Conservation (phyloP, 2,888 invertebrate genomes). For the Brenthis ino region DNA sequence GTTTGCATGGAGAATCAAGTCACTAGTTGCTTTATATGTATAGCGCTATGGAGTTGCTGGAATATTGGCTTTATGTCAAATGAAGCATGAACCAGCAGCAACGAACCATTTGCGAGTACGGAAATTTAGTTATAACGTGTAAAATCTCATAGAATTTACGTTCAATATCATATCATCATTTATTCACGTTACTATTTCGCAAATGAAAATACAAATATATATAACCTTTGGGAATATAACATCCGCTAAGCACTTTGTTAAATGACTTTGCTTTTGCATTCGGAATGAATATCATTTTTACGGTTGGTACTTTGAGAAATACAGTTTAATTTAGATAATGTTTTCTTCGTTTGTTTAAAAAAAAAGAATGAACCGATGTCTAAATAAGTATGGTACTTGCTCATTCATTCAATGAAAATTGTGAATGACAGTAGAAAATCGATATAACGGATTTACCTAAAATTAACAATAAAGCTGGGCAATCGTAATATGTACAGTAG, state of each 20-base stretch:
- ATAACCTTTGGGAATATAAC: conserved; percentile 7
- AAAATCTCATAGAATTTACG: conserved; percentile 8
- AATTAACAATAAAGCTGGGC: too few species aligned
- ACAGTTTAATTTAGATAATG: conserved; percentile 13
- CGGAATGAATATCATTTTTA: background rate
- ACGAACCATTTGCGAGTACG: too few species aligned
- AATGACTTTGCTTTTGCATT: conserved; percentile 20
- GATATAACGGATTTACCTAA: too few species aligned
- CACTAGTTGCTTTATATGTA: too few species aligned
- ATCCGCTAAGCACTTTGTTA: conserved; percentile 26
- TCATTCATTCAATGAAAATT: too few species aligned
- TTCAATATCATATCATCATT: conserved; percentile 13
- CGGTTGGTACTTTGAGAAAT: background rate
- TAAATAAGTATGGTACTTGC: background rate
- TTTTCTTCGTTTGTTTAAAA: background rate
- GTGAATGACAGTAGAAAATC: too few species aligned
- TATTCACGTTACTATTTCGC: conserved; percentile 14
- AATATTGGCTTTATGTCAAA: too few species aligned
- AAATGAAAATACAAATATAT: conserved; percentile 16
- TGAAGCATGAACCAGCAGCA: too few species aligned
- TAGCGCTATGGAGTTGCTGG: too few species aligned
- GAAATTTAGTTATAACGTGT: background rate
- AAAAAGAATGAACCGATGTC: background rate
- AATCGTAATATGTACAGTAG: too few species aligned
- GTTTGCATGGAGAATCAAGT: too few species aligned